phyloP scores from a whole-genome alignment of 2,113 vertebrate genomes.

The Sinocyclocheilus anophthalmus region DNA sequence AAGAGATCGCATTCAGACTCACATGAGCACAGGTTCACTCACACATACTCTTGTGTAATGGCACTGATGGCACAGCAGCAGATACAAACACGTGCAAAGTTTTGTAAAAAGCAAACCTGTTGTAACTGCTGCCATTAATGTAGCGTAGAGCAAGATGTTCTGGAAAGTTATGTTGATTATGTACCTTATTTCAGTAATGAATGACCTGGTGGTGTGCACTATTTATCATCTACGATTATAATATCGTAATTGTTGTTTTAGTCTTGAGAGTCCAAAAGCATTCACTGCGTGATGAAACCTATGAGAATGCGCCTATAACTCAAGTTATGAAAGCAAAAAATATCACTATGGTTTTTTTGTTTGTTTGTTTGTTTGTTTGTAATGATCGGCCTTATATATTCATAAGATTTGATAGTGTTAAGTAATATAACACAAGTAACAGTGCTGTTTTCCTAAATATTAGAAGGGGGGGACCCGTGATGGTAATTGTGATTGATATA shows the following conservation, averaged over 20 bases:
- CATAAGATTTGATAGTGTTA: too few relatives aligned
- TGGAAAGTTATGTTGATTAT: neutral
- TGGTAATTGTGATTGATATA: too few relatives aligned
- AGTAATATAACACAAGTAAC: too few relatives aligned
- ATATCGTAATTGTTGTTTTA: too few relatives aligned
- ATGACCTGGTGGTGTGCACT: neutral
- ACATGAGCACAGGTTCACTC: neutral
- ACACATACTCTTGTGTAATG: neutral
- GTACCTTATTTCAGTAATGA: neutral
- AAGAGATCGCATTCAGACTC: slow-evolving; percentile 4
- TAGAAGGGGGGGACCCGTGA: too few relatives aligned
- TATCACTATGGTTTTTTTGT: neutral
- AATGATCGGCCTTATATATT: too few relatives aligned
- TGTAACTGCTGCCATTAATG: neutral
- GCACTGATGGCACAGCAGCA: neutral
- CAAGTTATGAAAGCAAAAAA: neutral
- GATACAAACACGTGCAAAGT: neutral
- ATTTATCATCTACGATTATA: too few relatives aligned
- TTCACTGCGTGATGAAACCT: neutral
- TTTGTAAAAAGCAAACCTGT: neutral
- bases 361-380: too few relatives aligned
- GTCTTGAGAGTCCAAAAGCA: neutral
- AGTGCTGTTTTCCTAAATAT: too few relatives aligned
- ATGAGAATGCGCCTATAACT: neutral
- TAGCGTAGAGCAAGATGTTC: neutral